Base-by-base conservation (phyloP, 1,140 invertebrate species). In the Conopomorpha cramerella region DNA sequence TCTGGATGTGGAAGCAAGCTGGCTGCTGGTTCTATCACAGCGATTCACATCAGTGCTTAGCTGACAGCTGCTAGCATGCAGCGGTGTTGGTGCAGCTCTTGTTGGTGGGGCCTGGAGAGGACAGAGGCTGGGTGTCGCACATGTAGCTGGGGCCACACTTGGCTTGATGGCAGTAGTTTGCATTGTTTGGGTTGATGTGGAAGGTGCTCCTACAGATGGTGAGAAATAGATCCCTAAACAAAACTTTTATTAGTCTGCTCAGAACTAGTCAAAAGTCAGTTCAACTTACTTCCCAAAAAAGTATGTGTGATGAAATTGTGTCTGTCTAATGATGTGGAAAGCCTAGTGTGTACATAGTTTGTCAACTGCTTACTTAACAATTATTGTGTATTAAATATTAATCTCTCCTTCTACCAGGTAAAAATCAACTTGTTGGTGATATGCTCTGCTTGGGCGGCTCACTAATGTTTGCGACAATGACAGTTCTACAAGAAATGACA, bases 21-120 rank as follows among this genome's bases (percentile, higher is more conserved):
- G 65, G 54, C 42, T 77, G 30, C 45, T 78, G 17, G 72, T 79
- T 0, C 48, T 68, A 47, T 78, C 72, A 1, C 77, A 79, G 46
- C 46, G 73, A 6, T 77, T 66, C 40, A 79, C 72, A 10, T 78
- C 76, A 8, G 76, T 77, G 10, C 41, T 77, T 16, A 78, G 74
- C 62, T 87, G 87, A 78, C 81, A 94, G 89, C 74, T 94, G 49
- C 73, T 95, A 41, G 89, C 93, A 52, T 94, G 92, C 67, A 91
- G 91, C 39, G 89, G 90, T 12, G 91, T 95, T 42, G 90, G 91
- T 1, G 88, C 88, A 12, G 90, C 92, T 2, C 61, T 95, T 43
- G 82, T 91, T 80, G 80, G 72, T 81, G 49, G 85, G 83, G 59
- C 83, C 84, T 45, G 86, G 85, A 39, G 87, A 83, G 42, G 83